A percentile compares a stretch with the other conserved stretches of the same genome.
Evolutionary conservation across 1,140 invertebrate species (phyloP).

Genomic region (Condylostylus longicornis): DNA sequence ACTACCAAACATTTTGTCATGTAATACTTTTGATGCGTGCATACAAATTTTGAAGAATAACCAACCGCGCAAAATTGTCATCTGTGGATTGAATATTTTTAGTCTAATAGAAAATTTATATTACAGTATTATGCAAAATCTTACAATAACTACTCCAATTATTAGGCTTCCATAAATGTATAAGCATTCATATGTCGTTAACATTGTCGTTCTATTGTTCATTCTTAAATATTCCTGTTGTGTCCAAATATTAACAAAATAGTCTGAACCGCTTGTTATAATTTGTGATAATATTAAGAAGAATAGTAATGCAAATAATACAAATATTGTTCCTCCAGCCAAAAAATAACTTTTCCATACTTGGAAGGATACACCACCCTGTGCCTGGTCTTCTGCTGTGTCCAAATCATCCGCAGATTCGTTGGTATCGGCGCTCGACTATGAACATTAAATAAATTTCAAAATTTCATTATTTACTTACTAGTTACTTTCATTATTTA

Average conservation of each 20-base stretch:
- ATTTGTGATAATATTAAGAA: conserved; percentile 51
- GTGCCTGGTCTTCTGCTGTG: conserved; percentile 36
- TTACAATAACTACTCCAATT: conserved; percentile 22
- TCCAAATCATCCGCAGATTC: conserved; percentile 29
- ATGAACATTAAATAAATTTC: background rate
- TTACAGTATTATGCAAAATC: background rate
- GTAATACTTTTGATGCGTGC: conserved; percentile 61
- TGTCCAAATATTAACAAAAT: conserved; percentile 65
- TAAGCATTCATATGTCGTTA: conserved; percentile 28
- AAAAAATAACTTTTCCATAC: conserved; percentile 51
- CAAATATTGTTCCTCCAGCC: conserved; percentile 44
- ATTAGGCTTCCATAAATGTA: conserved; percentile 26
- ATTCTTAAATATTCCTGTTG: conserved; percentile 33
- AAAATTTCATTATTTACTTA: background rate
- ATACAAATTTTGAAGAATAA: conserved; percentile 68
- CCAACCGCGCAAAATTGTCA: conserved; percentile 44
- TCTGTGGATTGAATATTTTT: conserved; percentile 3
- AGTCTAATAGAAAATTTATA: background rate
- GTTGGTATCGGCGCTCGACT: conserved; percentile 15
- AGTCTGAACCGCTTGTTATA: conserved; percentile 55
- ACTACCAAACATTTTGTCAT: conserved; percentile 69
- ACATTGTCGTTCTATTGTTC: conserved; percentile 13
- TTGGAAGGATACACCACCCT: conserved; percentile 38
- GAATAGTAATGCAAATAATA: conserved; percentile 40
- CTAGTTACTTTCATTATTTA: too few species aligned